Base-by-base conservation (phyloP, 1,140 invertebrate species). In the Bombus sylvicola region DNA sequence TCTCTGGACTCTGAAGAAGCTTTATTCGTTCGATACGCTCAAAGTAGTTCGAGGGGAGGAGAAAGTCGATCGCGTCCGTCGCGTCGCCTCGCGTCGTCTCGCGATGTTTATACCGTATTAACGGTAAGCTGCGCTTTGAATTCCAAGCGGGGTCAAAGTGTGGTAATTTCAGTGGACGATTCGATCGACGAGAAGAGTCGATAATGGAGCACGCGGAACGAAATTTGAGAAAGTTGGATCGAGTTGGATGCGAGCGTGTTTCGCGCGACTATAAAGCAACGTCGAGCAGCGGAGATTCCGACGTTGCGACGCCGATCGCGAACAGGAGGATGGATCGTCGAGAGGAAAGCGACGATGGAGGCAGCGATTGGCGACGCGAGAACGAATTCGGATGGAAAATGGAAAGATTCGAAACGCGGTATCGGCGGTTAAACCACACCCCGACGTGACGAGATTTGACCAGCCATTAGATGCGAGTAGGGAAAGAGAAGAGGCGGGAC, bases 371-470 rank as follows among this genome's bases (percentile, higher is more conserved):
- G 31, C 9, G 28, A 72, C 15, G 39, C 47, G 25, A 15, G 6
- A 18, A 25, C 5, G 9, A 34, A 12, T 4, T 22, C 41, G n/a
- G 43, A 53, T 12, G 25, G 31, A 31, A 74, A 34, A 57, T 22
- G 31, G 31, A 34, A 76, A 76, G 34, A 43, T 37, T 13, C 10
- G 22, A 22, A 75, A 53, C 22, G 43, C n/a, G 13, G 34, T 57
- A 92, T 92, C 90, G 91, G 90, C 89, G 91, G 86, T 83, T 72
- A 91, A 94, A 93, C 94, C 92, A 94, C 94, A 93, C 93, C 94
- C 93, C 87, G 28, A n/a, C 8, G 79, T 76, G 77, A 82, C 71
- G 73, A 88, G 86, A 86, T 81, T 81, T 84, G 92, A 59, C 84
- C 89, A 92, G 91, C 89, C 87, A 88, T 82, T 47, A 62, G 72